These are phyloP conservation scores for Drosophila ochracea DNA, from an alignment of 2,888 invertebrate species.

Conservation along the genomic window DNA sequence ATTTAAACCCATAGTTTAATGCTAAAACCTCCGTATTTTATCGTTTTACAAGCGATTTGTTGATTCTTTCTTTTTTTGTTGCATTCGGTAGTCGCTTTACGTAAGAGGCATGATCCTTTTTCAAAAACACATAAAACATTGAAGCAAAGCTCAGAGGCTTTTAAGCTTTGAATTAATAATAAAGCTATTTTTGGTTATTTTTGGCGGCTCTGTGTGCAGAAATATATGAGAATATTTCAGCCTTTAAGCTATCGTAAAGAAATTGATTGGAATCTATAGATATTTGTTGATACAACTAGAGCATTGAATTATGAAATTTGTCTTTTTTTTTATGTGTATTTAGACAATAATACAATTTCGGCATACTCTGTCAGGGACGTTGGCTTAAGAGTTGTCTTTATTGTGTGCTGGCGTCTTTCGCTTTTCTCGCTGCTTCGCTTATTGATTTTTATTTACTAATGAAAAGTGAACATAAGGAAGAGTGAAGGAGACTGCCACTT, in stretches of 20 bases:
- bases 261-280: neutral
- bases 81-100: neutral
- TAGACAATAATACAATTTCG: slow-evolving; percentile 17
- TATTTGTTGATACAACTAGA: neutral
- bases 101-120: neutral
- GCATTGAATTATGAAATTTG: neutral
- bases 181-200: neutral
- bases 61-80: neutral
- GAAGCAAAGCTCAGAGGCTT: neutral
- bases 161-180: slow-evolving; percentile 1
- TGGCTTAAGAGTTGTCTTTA: slow-evolving; percentile 19
- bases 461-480: slow-evolving; percentile 72
- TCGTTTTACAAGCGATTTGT: neutral
- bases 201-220: neutral
- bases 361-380: slow-evolving; percentile 10
- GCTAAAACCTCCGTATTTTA: neutral
- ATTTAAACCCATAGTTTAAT: neutral
- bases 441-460: slow-evolving; percentile 78
- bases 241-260: neutral
- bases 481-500: slow-evolving; percentile 57
- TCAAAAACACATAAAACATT: neutral
- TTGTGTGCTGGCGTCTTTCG: slow-evolving; percentile 16
- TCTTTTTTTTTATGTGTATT: neutral
- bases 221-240: neutral
- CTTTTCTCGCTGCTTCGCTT: slow-evolving; percentile 31